Evolutionary conservation across 1,140 invertebrate genomes (phyloP).

Genomic region (Drosophila lowei): DNA sequence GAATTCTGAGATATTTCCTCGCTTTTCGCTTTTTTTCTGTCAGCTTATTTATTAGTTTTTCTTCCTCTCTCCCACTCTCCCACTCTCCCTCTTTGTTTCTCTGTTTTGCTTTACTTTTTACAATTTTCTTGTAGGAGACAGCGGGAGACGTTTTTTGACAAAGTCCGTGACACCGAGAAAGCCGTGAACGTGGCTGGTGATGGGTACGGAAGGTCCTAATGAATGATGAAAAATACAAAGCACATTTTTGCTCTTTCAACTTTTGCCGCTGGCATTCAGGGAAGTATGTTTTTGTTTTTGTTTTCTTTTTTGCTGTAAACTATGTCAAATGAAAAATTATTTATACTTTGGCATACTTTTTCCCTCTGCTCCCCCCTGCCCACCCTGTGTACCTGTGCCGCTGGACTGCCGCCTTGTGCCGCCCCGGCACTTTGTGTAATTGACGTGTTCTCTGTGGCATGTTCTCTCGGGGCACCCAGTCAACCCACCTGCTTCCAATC

Average conservation of each 20-base stretch:
- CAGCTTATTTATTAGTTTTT: conserved; percentile 60
- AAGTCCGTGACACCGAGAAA: background rate
- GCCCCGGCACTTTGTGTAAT: conserved; percentile 43
- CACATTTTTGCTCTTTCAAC: conserved; percentile 41
- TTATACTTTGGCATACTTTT: conserved; percentile 46
- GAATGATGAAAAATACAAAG: conserved; percentile 54
- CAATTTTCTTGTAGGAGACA: conserved; percentile 23
- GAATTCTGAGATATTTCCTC: conserved; percentile 32
- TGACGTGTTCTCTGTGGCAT: conserved; percentile 35
- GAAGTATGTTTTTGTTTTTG: background rate
- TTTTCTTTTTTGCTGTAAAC: conserved; percentile 18
- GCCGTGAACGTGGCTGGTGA: conserved; percentile 25
- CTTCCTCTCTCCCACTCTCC: background rate
- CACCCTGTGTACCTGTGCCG: background rate
- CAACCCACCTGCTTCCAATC: too few species aligned
- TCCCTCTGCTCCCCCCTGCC: background rate
- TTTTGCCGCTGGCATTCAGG: conserved; percentile 41
- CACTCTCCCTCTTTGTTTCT: conserved; percentile 3
- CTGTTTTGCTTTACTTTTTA: conserved; percentile 41
- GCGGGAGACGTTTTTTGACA: conserved; percentile 32
- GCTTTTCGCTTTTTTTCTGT: conserved; percentile 25
- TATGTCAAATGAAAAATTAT: conserved; percentile 59
- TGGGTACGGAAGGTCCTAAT: conserved; percentile 20
- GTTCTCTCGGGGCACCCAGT: background rate
- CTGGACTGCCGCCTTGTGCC: too few species aligned